These are phyloP conservation scores for Euphonia xanthogaster DNA, from an alignment of 2,797 vertebrate species.

Conservation along the genomic window DNA sequence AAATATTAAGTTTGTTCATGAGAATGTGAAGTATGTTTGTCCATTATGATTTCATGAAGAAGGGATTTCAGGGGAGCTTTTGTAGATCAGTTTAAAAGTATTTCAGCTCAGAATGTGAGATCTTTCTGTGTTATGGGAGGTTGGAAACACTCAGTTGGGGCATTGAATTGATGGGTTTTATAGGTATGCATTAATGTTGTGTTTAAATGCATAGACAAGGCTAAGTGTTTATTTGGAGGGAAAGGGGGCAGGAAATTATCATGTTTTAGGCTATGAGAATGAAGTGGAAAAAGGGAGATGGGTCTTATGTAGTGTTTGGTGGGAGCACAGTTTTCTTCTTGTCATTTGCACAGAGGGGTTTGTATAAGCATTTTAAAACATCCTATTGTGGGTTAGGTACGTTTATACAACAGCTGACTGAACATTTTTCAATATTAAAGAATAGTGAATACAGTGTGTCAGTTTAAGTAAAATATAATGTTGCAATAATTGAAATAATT, in stretches of 20 bases:
- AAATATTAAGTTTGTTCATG: not conserved
- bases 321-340: not conserved
- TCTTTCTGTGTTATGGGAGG: not conserved
- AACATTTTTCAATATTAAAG: not conserved
- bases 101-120: not conserved
- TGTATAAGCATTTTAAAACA: not conserved
- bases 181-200: not conserved
- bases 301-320: not conserved
- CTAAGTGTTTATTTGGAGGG: not conserved
- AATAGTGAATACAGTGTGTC: not conserved
- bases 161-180: not conserved
- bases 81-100: not conserved
- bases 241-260: not conserved
- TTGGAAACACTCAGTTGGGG: not conserved
- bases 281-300: not conserved
- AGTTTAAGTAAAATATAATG: not conserved
- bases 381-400: not conserved
- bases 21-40: slow-evolving; percentile 28
- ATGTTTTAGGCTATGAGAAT: not conserved
- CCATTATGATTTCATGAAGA: slow-evolving; percentile 1
- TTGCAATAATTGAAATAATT: not conserved
- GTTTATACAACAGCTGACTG: not conserved
- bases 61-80: not conserved
- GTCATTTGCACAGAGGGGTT: not conserved
- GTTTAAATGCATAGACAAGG: not conserved